These are phyloP conservation scores for Leptopilina myrica DNA, from an alignment of 2,888 invertebrate genomes.

Conservation along the genomic window DNA sequence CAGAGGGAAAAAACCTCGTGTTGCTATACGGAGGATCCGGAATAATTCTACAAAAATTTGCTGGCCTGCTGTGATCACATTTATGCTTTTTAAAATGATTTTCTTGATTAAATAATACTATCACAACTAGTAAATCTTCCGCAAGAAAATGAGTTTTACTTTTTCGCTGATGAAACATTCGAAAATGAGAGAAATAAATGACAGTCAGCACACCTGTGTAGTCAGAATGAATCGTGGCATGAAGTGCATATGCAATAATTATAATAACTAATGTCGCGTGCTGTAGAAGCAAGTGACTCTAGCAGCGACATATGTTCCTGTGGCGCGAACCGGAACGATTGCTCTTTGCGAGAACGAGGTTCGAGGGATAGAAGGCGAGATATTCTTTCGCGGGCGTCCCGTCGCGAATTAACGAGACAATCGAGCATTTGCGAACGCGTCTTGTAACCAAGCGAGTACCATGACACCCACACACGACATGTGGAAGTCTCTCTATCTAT, in stretches of 20 bases:
- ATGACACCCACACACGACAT: slow-evolving; percentile 63
- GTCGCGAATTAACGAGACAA: slow-evolving; percentile 68
- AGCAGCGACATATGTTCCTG: slow-evolving; percentile 38
- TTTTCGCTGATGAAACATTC: neutral
- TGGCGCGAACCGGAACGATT: slow-evolving; percentile 45
- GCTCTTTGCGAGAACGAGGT: slow-evolving; percentile 47
- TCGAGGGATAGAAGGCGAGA: slow-evolving; percentile 16
- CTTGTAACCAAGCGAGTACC: slow-evolving; percentile 55
- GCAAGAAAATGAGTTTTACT: neutral
- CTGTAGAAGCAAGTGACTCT: slow-evolving; percentile 35
- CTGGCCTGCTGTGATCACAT: too few species aligned
- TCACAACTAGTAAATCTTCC: too few species aligned
- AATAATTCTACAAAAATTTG: too few species aligned
- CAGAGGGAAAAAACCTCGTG: too few species aligned
- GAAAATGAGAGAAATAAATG: slow-evolving; percentile 7
- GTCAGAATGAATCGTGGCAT: slow-evolving; percentile 19
- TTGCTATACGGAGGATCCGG: too few species aligned
- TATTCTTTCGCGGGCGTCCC: slow-evolving; percentile 53
- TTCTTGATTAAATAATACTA: too few species aligned
- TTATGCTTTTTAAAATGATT: too few species aligned
- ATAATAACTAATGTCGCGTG: slow-evolving; percentile 41
- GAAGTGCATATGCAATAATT: slow-evolving; percentile 32
- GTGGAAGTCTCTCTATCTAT: slow-evolving; percentile 56
- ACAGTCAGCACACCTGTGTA: slow-evolving; percentile 30
- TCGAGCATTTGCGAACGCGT: slow-evolving; percentile 55